phyloP scores from a whole-genome alignment of 1,140 invertebrate species.

The Drosophila ironensis region DNA sequence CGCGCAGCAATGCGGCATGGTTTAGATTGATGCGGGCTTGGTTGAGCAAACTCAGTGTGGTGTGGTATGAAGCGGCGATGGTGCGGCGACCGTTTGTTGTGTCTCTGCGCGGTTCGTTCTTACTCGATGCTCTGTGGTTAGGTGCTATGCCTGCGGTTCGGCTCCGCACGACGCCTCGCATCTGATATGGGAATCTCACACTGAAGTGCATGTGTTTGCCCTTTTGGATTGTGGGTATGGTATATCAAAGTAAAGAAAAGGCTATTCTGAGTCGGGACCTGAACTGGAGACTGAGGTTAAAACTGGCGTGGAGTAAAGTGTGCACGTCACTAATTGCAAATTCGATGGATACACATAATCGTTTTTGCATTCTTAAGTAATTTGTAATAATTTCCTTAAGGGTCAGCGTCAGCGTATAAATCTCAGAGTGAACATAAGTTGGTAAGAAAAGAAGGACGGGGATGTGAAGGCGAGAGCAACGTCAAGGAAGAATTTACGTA shows the following conservation, averaged over 20 bases:
- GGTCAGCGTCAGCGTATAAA: conserved; percentile 77
- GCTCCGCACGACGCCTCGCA: conserved; percentile 45
- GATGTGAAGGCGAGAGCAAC: conserved; percentile 17
- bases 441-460: conserved; percentile 35
- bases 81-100: conserved; percentile 34
- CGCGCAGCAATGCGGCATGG: conserved; percentile 13
- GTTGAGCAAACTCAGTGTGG: neutral
- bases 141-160: conserved; percentile 50
- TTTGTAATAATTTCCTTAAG: conserved; percentile 82
- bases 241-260: conserved; percentile 9
- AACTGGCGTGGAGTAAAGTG: conserved; percentile 57
- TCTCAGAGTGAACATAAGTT: conserved; percentile 65
- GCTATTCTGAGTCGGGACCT: conserved; percentile 11
- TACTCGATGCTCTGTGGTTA: conserved; percentile 41
- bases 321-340: conserved; percentile 81
- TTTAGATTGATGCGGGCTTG: conserved; percentile 21
- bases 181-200: conserved; percentile 69
- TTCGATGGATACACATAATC: conserved; percentile 82
- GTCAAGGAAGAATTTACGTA: conserved; percentile 51
- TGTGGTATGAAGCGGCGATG: neutral
- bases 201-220: conserved; percentile 49
- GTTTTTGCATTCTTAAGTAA: conserved; percentile 82
- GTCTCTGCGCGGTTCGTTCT: conserved; percentile 39
- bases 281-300: conserved; percentile 10
- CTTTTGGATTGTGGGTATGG: conserved; percentile 30